A percentile compares a stretch with the other conserved stretches of the same genome.
These are phyloP conservation scores for Leptinotarsa texana DNA, from an alignment of 1,140 invertebrate species.

Conservation along the genomic window DNA sequence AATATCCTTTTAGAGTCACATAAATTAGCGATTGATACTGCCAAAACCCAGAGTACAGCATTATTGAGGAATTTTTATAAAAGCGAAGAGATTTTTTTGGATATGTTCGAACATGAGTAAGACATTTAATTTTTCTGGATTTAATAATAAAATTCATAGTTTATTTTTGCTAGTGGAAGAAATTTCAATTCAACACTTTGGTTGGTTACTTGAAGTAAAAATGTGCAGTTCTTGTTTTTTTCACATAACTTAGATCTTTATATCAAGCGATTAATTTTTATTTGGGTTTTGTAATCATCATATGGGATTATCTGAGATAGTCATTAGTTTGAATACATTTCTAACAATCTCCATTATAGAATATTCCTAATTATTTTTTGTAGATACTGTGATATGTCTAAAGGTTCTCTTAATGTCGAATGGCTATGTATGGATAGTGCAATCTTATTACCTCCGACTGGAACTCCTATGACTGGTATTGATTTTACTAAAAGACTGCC, in stretches of 20 bases:
- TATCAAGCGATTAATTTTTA: too few relatives aligned
- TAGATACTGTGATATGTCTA: constrained; percentile 84
- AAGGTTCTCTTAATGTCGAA: constrained; percentile 86
- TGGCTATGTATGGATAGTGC: constrained; percentile 96
- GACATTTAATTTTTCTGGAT: constrained; percentile 38
- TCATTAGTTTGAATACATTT: too few relatives aligned
- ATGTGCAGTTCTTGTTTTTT: too few relatives aligned
- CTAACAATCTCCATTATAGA: neutral
- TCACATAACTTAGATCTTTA: too few relatives aligned
- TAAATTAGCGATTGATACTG: constrained; percentile 73
- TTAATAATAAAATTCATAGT: neutral
- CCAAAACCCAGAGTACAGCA: constrained; percentile 83
- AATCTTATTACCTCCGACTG: constrained; percentile 93
- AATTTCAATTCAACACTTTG: too few relatives aligned
- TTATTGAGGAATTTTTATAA: constrained; percentile 92
- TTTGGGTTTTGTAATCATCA: too few relatives aligned
- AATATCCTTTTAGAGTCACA: constrained; percentile 67
- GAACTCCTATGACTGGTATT: constrained; percentile 94
- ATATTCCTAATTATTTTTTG: constrained; percentile 20
- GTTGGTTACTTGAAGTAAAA: too few relatives aligned
- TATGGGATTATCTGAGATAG: too few relatives aligned
- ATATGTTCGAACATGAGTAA: constrained; percentile 98
- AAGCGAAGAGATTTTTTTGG: constrained; percentile 97
- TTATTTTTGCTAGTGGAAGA: too few relatives aligned
- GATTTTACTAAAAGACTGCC: constrained; percentile 92